These are phyloP conservation scores for Troides aeacus DNA, from an alignment of 2,888 invertebrate species.

Conservation along the genomic window DNA sequence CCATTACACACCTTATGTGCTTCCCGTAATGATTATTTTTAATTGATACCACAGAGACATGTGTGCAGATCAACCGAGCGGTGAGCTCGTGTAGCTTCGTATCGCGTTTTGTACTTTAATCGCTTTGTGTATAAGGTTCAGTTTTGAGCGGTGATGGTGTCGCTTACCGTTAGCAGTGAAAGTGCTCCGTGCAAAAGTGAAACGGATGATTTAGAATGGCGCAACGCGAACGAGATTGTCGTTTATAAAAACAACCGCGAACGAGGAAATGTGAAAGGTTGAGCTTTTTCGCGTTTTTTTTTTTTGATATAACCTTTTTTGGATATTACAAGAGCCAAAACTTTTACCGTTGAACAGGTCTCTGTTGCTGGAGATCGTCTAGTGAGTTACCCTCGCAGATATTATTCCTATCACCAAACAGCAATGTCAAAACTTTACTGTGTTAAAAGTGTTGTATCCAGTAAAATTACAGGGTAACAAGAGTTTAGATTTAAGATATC, in stretches of 20 bases:
- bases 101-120: slow-evolving; percentile 9
- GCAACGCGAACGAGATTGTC: slow-evolving; percentile 61
- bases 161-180: slow-evolving; percentile 73
- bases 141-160: not conserved
- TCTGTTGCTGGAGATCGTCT: too few species aligned
- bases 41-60: not conserved
- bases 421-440: too few species aligned
- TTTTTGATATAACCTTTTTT: not conserved
- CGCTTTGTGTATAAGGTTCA: not conserved
- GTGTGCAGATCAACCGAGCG: slow-evolving; percentile 12
- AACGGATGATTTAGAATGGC: slow-evolving; percentile 66
- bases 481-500: too few species aligned
- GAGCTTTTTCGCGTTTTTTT: slow-evolving; percentile 23
- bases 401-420: too few species aligned
- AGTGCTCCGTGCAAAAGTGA: slow-evolving; percentile 75
- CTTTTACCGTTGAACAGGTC: too few species aligned
- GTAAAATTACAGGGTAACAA: too few species aligned
- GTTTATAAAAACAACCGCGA: slow-evolving; percentile 55
- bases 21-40: not conserved
- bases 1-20: not conserved
- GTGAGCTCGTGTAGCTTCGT: not conserved
- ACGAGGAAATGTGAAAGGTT: slow-evolving; percentile 57
- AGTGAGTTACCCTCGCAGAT: too few species aligned
- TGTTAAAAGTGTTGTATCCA: too few species aligned
- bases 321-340: too few species aligned